Evolutionary conservation across 2,113 vertebrate species (phyloP), one percentile per base, ranked within the genome.

Genomic region (Phalacrocorax carbo): DNA sequence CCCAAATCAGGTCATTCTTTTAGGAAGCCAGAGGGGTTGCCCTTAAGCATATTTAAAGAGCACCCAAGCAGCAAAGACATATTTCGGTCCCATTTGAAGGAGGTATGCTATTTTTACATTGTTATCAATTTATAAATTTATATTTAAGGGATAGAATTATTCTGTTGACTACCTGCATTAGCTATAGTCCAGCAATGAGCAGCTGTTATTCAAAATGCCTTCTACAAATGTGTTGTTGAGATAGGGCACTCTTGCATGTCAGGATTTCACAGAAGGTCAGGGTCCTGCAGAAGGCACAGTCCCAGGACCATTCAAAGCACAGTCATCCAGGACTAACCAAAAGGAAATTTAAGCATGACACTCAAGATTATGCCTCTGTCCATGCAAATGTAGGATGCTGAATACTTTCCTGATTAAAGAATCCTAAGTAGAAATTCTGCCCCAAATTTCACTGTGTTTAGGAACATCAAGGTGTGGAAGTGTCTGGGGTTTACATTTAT

Each of bases 341-440:
- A 91, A 66, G 4, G 3, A 71, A 54, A 19, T 55, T 76, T 40
- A 48, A 64, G 30, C 29, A 51, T 60, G 25, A 55, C 6, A 44
- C 34, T 86, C 52, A 80, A 70, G 34, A 62, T 71, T 72, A 38
- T 65, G 4, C 10, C 9, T 49, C 38, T 65, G 5, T 19, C 13
- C 11, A 30, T 27, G 8, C 1, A 85, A 51, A 66, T 82, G 36
- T 73, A 86, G 55, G 40, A 73, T 62, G 23, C 17, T 57, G 23
- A 60, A 38, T 71, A n/a, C 27, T 66, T 73, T 46, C 16, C 11
- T 42, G 49, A 4, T 52, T 19, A 73, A 80, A 26, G 17, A 81
- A 65, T 51, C 1, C 3, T n/a, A 46, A 42, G 22, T 7, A 36
- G 12, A 42, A 48, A 11, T 1, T 2, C 2, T 44, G 42, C 2